Conservation (phyloP, 2,113 vertebrate genomes). For the Mastomys coucha region DNA sequence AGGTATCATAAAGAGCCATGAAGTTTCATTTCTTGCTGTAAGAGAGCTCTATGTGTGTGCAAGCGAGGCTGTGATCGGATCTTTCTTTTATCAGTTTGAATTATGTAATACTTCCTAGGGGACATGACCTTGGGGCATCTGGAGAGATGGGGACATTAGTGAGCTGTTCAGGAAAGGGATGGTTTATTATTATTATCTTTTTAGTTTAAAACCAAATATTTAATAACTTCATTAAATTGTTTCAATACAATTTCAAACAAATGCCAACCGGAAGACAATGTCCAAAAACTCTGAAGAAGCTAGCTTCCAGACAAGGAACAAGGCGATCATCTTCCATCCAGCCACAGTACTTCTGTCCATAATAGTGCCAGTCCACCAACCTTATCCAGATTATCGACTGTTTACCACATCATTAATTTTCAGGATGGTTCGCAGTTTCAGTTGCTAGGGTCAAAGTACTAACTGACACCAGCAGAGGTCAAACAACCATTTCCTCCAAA, state of each 20-base stretch:
- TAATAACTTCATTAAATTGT: slow-evolving; percentile 68
- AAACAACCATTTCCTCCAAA: slow-evolving; percentile 97
- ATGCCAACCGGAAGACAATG: slow-evolving; percentile 67
- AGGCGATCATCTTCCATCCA: slow-evolving; percentile 9
- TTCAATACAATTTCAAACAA: slow-evolving; percentile 72
- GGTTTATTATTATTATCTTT: not conserved
- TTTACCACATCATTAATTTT: slow-evolving; percentile 99
- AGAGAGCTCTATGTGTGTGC: too few species aligned
- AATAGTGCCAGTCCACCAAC: not conserved
- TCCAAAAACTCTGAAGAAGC: slow-evolving; percentile 69
- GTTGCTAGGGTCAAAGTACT: slow-evolving; percentile 96
- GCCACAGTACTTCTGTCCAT: not conserved
- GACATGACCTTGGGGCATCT: not conserved
- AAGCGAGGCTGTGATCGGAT: not conserved
- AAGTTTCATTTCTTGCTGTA: not conserved
- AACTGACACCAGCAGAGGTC: slow-evolving; percentile 96
- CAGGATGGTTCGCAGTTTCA: slow-evolving; percentile 98
- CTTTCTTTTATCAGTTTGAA: not conserved
- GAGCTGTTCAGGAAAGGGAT: not conserved
- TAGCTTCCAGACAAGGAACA: slow-evolving; percentile 44
- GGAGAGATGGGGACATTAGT: not conserved
- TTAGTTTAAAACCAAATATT: too few species aligned
- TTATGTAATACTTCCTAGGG: not conserved
- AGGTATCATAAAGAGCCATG: not conserved
- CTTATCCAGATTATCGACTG: slow-evolving; percentile 79